These are phyloP conservation scores for Antheraea yamamai DNA, from an alignment of 2,888 invertebrate genomes.

Conservation along the genomic window DNA sequence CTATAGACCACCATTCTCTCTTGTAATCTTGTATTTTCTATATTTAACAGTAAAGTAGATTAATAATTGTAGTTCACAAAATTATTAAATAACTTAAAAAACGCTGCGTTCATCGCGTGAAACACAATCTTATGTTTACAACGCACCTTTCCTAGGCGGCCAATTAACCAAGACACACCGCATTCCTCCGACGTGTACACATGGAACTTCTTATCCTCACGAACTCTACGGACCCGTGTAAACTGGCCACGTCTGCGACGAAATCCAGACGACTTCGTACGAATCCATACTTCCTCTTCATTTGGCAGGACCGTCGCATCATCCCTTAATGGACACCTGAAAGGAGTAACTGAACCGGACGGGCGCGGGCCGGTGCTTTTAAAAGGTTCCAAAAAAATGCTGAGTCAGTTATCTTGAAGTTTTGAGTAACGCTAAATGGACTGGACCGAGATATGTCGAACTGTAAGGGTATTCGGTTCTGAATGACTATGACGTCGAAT, in stretches of 20 bases:
- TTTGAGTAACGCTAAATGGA: constrained; percentile 14
- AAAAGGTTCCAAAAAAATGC: constrained; percentile 9
- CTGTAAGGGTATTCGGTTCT: background rate
- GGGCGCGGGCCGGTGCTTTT: constrained; percentile 2
- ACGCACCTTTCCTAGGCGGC: background rate
- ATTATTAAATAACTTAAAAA: background rate
- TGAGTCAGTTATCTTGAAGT: constrained; percentile 13
- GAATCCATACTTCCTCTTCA: constrained; percentile 20
- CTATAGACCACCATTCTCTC: too few relatives aligned
- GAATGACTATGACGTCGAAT: background rate
- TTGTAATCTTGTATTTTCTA: background rate
- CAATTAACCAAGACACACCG: constrained; percentile 9
- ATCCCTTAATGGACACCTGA: constrained; percentile 22
- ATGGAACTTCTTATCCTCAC: background rate
- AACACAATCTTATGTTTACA: background rate
- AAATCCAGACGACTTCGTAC: constrained; percentile 8
- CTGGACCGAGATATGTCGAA: background rate
- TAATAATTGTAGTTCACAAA: background rate
- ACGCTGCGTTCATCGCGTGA: background rate
- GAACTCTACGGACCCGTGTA: background rate
- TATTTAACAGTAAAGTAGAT: background rate
- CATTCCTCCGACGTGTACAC: background rate
- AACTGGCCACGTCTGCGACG: background rate
- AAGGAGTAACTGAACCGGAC: constrained; percentile 14
- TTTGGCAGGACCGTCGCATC: constrained; percentile 22